Evolutionary conservation across 2,797 vertebrate genomes (phyloP), one percentile per base, ranked within the genome.

Genomic region (Diplodus puntazzo): DNA sequence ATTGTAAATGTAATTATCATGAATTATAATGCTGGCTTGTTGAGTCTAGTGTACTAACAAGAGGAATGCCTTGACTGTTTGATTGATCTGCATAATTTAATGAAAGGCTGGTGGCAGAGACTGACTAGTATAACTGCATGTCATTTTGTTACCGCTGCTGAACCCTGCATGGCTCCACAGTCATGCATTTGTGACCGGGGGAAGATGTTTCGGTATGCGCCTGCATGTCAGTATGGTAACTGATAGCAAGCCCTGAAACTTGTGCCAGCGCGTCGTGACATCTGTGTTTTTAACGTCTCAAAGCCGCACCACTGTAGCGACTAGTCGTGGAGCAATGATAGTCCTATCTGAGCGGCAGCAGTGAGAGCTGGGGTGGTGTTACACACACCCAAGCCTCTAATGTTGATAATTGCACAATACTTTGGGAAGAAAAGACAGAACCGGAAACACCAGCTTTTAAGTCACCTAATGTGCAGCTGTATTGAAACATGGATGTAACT

Each of bases 321-420:
- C 60, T 49, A 50, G 54, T 76, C 84, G 74, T 52, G 60, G 59
- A 34, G 16, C 67, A 52, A 23, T 73, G 88, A 93, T 93, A 90
- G 83, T 84, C 66, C 72, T 93, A 92, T 94, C 91, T 89, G 43
- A 76, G 67, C 8, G 46, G 34, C 59, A 80, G 69, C 84, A 89
- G 80, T 25, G 79, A 74, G 71, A 65, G 55, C 59, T 61, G 18
- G 59, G 74, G 25, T 20, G 63, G 54, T 55, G 69, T 71, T 55
- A 67, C 71, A 87, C 77, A 86, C 83, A 79, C 86, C 77, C 77
- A 60, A 59, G n/a, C 46, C 54, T 64, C 53, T 50, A 75, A 34
- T 34, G 34, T 8, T 34, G 43, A 83, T 69, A 57, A 68, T 46
- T 77, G 57, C 0, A 3, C 21, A 80, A 76, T 58, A 73, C 21